A percentile compares a stretch with the other conserved stretches of the same genome.
These are phyloP conservation scores for Triops longicaudatus DNA, from an alignment of 1,140 invertebrate species.

Conservation along the genomic window DNA sequence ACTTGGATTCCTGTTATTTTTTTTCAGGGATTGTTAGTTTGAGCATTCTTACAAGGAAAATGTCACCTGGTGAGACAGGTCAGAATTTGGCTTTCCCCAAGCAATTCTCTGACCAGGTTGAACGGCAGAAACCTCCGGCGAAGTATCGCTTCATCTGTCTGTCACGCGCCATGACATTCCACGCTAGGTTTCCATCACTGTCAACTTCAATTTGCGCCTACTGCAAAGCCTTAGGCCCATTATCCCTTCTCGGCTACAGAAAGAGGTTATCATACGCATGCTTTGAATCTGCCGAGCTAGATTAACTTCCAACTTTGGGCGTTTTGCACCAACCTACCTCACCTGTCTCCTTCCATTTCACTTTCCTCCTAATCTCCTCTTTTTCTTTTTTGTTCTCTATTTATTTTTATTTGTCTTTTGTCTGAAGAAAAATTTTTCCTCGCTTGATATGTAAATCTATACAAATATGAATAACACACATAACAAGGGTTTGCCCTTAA, in stretches of 20 bases:
- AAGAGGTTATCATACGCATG: not conserved
- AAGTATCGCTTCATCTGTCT: conserved; percentile 8
- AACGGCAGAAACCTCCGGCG: not conserved
- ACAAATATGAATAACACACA: not conserved
- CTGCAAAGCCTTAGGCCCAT: not conserved
- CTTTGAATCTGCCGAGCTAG: conserved; percentile 11
- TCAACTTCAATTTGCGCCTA: not conserved
- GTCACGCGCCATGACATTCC: not conserved
- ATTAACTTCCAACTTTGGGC: not conserved
- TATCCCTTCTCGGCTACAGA: not conserved
- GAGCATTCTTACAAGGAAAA: not conserved
- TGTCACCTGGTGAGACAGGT: not conserved
- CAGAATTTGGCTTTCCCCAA: not conserved
- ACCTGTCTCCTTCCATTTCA: no score
- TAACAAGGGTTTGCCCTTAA: not conserved
- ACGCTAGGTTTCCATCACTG: conserved; percentile 2
- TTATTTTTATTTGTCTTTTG: no score
- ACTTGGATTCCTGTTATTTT: no score
- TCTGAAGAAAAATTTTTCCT: no score
- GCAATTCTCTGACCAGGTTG: not conserved
- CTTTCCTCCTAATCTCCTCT: no score
- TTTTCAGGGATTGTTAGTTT: no score
- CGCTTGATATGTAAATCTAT: not conserved
- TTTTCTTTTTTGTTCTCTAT: no score
- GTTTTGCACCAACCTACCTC: no score